Conservation (phyloP, 2,888 invertebrate genomes). For the Standfussiana lucernea region DNA sequence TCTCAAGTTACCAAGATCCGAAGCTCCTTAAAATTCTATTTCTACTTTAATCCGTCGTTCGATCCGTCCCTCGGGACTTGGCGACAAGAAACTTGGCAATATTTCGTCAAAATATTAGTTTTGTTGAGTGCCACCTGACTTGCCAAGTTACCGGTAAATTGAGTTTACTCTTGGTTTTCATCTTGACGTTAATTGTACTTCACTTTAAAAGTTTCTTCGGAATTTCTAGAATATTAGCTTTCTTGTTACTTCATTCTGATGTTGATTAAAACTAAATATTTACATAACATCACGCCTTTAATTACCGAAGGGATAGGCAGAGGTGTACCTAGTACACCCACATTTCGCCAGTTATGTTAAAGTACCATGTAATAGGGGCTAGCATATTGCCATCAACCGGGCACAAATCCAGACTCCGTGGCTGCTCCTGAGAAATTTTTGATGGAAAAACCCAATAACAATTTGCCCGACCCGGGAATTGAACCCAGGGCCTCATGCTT, state of each 20-base stretch:
- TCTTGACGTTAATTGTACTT: slow-evolving; percentile 48
- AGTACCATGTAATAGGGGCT: too few species aligned
- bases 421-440: too few species aligned
- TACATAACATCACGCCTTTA: too few species aligned
- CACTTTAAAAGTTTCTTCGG: slow-evolving; percentile 40
- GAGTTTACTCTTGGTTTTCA: slow-evolving; percentile 47
- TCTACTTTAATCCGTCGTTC: slow-evolving; percentile 21
- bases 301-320: too few species aligned
- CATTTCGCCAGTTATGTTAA: too few species aligned
- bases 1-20: background rate
- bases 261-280: slow-evolving; percentile 28
- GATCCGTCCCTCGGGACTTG: slow-evolving; percentile 9
- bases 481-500: too few species aligned
- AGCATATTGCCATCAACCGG: too few species aligned
- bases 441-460: too few species aligned
- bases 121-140: slow-evolving; percentile 48
- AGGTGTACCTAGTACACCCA: too few species aligned
- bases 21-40: slow-evolving; percentile 26
- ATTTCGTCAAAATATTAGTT: slow-evolving; percentile 62
- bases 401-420: too few species aligned
- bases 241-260: slow-evolving; percentile 9
- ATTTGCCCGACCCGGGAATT: too few species aligned
- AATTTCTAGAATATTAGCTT: slow-evolving; percentile 35
- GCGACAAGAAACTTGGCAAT: slow-evolving; percentile 27
- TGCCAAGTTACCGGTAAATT: slow-evolving; percentile 46